Evolutionary conservation across 37 sponge, comb jelly and placozoan genomes (phyloP).

Genomic region (Corticium candelabrum): DNA sequence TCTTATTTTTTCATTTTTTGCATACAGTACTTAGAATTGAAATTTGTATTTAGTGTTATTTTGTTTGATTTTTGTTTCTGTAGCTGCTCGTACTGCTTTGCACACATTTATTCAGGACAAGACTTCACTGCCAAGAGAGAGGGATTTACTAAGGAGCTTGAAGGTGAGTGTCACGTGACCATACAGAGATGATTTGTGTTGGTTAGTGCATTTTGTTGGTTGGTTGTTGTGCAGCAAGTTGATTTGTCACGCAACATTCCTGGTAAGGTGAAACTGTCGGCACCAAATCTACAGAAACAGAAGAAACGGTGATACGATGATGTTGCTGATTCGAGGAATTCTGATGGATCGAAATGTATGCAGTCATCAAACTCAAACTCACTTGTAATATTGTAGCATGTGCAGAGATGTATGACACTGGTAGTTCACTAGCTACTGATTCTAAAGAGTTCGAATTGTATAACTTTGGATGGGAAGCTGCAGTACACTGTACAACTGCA

Average conservation of each 20-base stretch:
- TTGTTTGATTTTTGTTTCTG: not conserved
- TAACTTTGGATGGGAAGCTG: no score
- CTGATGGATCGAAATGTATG: no score
- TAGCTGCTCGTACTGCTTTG: slow-evolving; percentile 76
- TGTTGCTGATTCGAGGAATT: no score
- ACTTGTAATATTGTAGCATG: no score
- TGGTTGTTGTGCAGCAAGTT: not conserved
- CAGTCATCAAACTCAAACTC: no score
- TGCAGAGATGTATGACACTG: no score
- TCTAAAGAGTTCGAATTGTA: no score
- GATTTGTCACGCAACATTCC: not conserved
- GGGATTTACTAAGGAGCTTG: slow-evolving; percentile 79
- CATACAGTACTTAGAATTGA: not conserved
- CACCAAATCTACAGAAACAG: slow-evolving; percentile 1
- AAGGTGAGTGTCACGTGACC: slow-evolving; percentile 66
- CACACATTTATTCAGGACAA: slow-evolving; percentile 59
- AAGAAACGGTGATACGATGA: no score
- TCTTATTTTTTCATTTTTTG: not conserved
- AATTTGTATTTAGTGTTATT: not conserved
- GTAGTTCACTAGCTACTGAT: no score
- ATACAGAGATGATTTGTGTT: no score
- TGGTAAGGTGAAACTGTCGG: slow-evolving; percentile 6
- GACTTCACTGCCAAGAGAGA: slow-evolving; percentile 59
- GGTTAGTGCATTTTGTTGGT: not conserved
- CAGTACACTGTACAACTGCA: no score